Evolutionary conservation across 1,140 invertebrate species (phyloP), one percentile per base, ranked within the genome.

Genomic region (Heliothis subflexa): DNA sequence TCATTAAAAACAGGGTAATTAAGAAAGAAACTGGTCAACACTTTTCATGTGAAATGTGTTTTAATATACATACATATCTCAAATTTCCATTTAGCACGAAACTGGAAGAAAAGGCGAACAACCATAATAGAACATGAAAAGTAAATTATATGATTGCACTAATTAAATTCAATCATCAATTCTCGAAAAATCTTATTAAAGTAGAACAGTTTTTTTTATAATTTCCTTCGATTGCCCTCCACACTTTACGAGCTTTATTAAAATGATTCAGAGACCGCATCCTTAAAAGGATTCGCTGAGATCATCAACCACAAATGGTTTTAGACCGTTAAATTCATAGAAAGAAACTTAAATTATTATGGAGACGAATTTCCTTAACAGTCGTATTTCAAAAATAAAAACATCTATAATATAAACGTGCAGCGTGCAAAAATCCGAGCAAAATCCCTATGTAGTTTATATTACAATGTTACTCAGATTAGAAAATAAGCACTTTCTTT

Each of bases 301-400:
- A 72, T 72, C 70, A 72, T 45, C 52, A 1, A n/a, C 28, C 50
- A 45, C 9, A 72, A 45, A 72, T 72, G 70, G 52, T 66, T 21
- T 66, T 18, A 12, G 16, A 47, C 40, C 62, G 62, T 40, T 66
- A 66, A 47, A 47, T 4, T 47, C n/a, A 12, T 18, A 21, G 47
- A 66, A 47, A 47, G 40, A 45, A 16, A n/a, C 9, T 21, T 9
- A 11, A 55, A 18, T 11, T 11, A 25, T 13, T 25, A 28, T 10
- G 12, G 7, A 59, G 11, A 25, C 5, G 21, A 57, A 57, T 57
- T 57, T 54, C 54, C 21, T 59, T 25, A 13, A 59, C 3, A 59
- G 47, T 49, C 5, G n/a, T 68, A 2, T 11, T 25, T 13, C 4
- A 45, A 47, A 68, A 13, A 21, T 14, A 3, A 47, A 47, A 18